A percentile compares a stretch with the other conserved stretches of the same genome.
Evolutionary conservation across 2,888 invertebrate species (phyloP).

Genomic region (Arctia plantaginis): DNA sequence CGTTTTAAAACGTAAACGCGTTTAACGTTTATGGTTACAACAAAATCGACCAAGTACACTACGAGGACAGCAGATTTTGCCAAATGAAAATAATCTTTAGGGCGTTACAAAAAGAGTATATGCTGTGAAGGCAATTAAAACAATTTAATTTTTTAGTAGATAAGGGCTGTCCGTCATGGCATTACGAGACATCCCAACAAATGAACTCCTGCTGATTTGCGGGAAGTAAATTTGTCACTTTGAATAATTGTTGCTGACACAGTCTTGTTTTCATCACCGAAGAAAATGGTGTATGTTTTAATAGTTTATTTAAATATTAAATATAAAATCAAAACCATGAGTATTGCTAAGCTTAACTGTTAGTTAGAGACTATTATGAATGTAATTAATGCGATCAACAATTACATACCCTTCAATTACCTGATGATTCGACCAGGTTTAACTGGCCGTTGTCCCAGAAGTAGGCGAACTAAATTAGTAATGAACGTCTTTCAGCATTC

Average conservation of each 20-base stretch:
- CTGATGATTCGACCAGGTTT: too few species aligned
- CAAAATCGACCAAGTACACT: slow-evolving; percentile 34
- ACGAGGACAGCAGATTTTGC: slow-evolving; percentile 8
- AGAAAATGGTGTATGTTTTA: neutral
- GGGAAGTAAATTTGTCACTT: slow-evolving; percentile 48
- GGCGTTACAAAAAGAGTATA: slow-evolving; percentile 8
- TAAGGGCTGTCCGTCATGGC: slow-evolving; percentile 41
- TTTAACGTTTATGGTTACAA: slow-evolving; percentile 46
- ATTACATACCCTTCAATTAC: too few species aligned
- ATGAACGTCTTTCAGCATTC: too few species aligned
- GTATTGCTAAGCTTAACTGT: too few species aligned
- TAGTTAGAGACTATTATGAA: too few species aligned
- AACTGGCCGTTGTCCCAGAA: too few species aligned
- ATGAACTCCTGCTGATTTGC: slow-evolving; percentile 47
- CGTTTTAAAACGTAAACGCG: slow-evolving; percentile 42
- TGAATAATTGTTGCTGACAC: slow-evolving; percentile 28
- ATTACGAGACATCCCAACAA: slow-evolving; percentile 40
- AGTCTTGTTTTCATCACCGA: slow-evolving; percentile 5
- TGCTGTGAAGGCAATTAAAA: slow-evolving; percentile 30
- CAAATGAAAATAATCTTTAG: slow-evolving; percentile 36
- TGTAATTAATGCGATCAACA: too few species aligned
- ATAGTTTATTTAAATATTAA: too few species aligned
- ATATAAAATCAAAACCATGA: too few species aligned
- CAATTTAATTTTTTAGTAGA: slow-evolving; percentile 50
- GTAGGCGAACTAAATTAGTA: too few species aligned